Percentiles rank a stretch among this genome's conserved stretches.
phyloP scores from a whole-genome alignment of 2,113 vertebrate species.

The Hydrolagus affinis region DNA sequence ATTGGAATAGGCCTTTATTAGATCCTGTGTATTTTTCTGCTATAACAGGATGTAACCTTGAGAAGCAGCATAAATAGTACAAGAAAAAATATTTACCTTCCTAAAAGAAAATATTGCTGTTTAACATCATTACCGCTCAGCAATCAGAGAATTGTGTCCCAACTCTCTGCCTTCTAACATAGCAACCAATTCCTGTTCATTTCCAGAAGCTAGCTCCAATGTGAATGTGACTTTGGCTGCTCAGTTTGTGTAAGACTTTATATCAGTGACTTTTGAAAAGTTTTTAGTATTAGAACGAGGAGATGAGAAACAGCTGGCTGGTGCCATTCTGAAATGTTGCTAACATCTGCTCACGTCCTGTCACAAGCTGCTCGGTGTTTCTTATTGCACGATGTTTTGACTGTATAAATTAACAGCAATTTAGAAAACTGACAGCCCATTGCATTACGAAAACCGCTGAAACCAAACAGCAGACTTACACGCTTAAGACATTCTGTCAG shows the following conservation, averaged over 20 bases:
- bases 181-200: no score
- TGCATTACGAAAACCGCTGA: background rate
- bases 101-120: no score
- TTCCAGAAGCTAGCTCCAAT: no score
- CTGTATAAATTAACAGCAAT: background rate
- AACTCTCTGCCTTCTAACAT: no score
- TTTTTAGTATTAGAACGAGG: background rate
- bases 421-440: background rate
- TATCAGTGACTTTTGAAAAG: background rate
- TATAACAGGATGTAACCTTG: background rate
- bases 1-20: no score
- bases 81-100: no score
- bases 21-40: no score
- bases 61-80: background rate
- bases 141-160: no score
- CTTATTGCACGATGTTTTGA: background rate
- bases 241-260: background rate
- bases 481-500: no score
- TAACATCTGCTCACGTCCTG: constrained; percentile 10
- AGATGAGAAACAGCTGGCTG: background rate
- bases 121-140: no score
- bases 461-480: background rate
- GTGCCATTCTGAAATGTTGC: background rate
- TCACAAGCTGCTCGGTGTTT: background rate
- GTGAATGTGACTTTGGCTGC: no score